A percentile compares a stretch with the other conserved stretches of the same genome.
These are phyloP conservation scores for Choloepus hoffmanni DNA, from an alignment of 2,113 vertebrate genomes.

Conservation along the genomic window DNA sequence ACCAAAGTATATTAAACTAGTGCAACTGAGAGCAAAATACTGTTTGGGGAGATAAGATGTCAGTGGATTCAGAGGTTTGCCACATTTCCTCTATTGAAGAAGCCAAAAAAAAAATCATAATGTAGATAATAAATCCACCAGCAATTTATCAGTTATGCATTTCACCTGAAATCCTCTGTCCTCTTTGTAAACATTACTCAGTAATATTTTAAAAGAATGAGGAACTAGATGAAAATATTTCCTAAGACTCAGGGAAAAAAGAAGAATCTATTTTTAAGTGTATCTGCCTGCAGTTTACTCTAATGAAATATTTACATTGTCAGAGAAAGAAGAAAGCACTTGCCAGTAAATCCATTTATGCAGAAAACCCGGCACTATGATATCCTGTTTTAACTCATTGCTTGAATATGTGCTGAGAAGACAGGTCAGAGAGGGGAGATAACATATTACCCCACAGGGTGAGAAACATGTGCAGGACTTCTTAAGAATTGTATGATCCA, in stretches of 20 bases:
- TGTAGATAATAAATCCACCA: neutral
- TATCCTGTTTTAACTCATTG: neutral
- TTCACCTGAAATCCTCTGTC: neutral
- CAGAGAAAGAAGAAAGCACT: neutral
- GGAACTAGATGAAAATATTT: neutral
- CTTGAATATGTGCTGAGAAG: neutral
- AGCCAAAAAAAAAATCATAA: neutral
- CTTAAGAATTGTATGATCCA: neutral
- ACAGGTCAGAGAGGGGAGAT: neutral
- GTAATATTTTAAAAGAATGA: neutral
- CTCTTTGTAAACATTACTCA: neutral
- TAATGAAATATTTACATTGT: neutral
- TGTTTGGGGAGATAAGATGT: neutral
- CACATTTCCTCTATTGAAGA: neutral
- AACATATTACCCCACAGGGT: neutral
- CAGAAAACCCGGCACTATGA: neutral
- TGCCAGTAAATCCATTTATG: neutral
- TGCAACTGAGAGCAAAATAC: neutral
- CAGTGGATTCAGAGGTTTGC: neutral
- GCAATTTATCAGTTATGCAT: neutral
- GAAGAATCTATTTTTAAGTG: conserved; percentile 1
- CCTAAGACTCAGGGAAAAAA: neutral
- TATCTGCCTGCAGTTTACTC: neutral
- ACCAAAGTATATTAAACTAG: neutral
- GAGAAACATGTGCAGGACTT: neutral